Evolutionary conservation across 1,140 invertebrate genomes (phyloP).

Genomic region (Ips typographus): DNA sequence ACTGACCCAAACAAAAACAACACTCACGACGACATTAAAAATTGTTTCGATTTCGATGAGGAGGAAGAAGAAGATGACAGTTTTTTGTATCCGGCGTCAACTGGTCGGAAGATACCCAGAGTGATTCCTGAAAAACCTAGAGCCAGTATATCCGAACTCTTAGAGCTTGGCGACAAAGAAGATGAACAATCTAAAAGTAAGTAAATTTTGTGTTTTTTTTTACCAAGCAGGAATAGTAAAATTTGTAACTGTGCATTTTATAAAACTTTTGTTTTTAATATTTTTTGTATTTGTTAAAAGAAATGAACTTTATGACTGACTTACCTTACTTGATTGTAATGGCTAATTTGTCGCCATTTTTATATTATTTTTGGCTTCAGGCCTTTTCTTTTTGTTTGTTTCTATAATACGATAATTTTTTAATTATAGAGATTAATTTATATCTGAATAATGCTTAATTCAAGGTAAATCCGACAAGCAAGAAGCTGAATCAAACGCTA

Average conservation of each 20-base stretch:
- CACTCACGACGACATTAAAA: constrained; percentile 49
- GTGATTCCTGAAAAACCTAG: constrained; percentile 48
- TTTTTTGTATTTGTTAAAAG: too few relatives aligned
- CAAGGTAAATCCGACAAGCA: neutral
- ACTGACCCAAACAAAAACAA: constrained; percentile 14
- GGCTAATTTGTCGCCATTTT: neutral
- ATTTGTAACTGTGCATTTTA: too few relatives aligned
- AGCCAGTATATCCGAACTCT: constrained; percentile 38
- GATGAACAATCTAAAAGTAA: constrained; percentile 8
- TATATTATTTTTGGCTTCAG: neutral
- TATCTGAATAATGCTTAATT: neutral
- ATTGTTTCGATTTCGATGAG: constrained; percentile 62
- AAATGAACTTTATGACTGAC: too few relatives aligned
- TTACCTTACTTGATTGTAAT: too few relatives aligned
- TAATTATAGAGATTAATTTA: neutral
- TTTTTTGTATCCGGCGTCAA: constrained; percentile 46
- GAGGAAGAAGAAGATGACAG: constrained; percentile 54
- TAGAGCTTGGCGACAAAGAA: constrained; percentile 18
- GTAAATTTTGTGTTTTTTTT: neutral
- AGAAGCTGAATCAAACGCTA: neutral
- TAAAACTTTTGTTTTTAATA: too few relatives aligned
- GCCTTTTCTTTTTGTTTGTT: neutral
- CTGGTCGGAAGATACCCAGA: constrained; percentile 55
- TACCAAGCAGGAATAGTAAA: too few relatives aligned
- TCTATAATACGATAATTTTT: neutral